These are phyloP conservation scores for Amphibalanus amphitrite DNA, from an alignment of 1,140 invertebrate genomes.

Conservation along the genomic window DNA sequence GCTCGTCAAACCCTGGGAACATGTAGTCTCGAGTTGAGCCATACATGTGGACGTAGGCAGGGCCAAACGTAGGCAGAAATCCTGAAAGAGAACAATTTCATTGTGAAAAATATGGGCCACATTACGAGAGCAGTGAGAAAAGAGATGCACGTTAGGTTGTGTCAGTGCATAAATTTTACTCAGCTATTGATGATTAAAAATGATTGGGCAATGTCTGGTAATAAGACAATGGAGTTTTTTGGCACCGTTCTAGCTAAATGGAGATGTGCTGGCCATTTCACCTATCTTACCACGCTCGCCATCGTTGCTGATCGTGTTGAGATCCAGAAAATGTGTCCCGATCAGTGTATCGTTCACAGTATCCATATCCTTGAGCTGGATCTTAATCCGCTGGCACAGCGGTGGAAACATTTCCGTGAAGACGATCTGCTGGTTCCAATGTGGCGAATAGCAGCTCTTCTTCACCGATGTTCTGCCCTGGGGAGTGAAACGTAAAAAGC, in stretches of 20 bases:
- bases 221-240: no score
- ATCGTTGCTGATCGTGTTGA: slow-evolving; percentile 63
- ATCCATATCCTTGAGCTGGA: slow-evolving; percentile 57
- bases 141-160: no score
- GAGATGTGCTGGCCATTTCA: no score
- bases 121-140: no score
- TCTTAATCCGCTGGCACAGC: slow-evolving; percentile 61
- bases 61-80: slow-evolving; percentile 72
- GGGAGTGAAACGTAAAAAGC: no score
- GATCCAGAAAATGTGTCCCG: slow-evolving; percentile 64
- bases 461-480: slow-evolving; percentile 61
- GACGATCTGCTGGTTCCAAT: slow-evolving; percentile 69
- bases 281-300: slow-evolving; percentile 47
- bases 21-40: slow-evolving; percentile 54
- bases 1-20: slow-evolving; percentile 58
- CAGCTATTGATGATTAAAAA: no score
- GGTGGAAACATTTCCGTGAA: slow-evolving; percentile 80
- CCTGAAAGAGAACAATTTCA: slow-evolving; percentile 32
- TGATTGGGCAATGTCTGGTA: no score
- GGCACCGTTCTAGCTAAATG: no score
- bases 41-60: slow-evolving; percentile 65
- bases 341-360: slow-evolving; percentile 60
- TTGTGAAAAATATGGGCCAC: no score
- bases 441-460: slow-evolving; percentile 53
- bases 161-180: no score